Base-by-base conservation (phyloP, 23 tunicate genomes). In the Ciona savignyi region DNA sequence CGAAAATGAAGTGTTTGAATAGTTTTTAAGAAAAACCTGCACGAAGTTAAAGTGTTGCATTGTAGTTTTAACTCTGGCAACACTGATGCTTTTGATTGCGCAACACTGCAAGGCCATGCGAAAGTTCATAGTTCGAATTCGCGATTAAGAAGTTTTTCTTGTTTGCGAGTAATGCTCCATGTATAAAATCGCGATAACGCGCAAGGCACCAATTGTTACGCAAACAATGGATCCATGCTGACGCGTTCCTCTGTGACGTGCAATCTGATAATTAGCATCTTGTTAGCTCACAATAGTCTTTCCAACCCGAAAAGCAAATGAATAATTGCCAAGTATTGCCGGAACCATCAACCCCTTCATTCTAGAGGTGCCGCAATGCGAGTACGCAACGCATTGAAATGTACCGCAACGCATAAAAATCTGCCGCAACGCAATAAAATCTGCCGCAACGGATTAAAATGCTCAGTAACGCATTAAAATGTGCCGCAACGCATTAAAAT, bases 131-230 rank as follows among this genome's bases (percentile, higher is more conserved):
- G 56, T 42, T 42, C 56, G 56, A 42, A 42, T 6, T 6, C 9
- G 11, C 11, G 15, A 42, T 6, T 6, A 6, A 9, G 56, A 6
- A 9, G 56, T 6, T 6, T 6, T 15, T 15, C 15, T 42, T 42
- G 56, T 42, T 42, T 42, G 56, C 9, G 56, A 42, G 15, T 42
- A 42, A 42, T 6, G 56, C 56, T 42, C 56, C 56, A 42, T 42
- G 56, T 9, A 42, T 42, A 42, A 6, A 15, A 42, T 42, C 9
- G 56, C 56, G 56, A 42, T 42, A 42, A 42, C 56, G 56, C 56
- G 56, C 56, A 42, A 42, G 56, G 56, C 56, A 42, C 56, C 56
- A 42, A 42, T 42, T 42, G 56, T 42, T 42, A 42, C 56, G 56
- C 56, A 42, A 42, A 42, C 56, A 42, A 42, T 42, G 11, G 15